A percentile compares a stretch with the other conserved stretches of the same genome.
These are phyloP conservation scores for Myopa tessellatipennis DNA, from an alignment of 2,888 invertebrate genomes.

Conservation along the genomic window DNA sequence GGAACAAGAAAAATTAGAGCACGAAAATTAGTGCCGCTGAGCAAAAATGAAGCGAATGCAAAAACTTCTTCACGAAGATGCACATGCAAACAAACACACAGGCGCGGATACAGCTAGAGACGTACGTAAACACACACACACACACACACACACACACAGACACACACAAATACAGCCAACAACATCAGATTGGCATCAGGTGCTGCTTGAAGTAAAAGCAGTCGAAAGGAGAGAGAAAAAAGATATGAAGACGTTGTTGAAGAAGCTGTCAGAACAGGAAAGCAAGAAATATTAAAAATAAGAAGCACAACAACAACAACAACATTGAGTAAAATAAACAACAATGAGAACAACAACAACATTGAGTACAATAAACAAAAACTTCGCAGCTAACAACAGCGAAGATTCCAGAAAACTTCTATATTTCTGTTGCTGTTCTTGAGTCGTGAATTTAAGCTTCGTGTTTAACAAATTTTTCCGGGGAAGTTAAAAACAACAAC, in stretches of 20 bases:
- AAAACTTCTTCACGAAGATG: not conserved
- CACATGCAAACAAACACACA: not conserved
- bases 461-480: not conserved
- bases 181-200: not conserved
- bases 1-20: not conserved
- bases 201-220: conserved; percentile 36
- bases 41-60: not conserved
- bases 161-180: not conserved
- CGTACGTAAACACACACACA: not conserved
- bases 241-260: conserved; percentile 22
- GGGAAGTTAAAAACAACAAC: not conserved
- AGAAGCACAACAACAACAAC: conserved; percentile 41
- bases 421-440: too few relatives aligned
- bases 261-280: conserved; percentile 12
- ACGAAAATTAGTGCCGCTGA: not conserved
- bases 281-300: conserved; percentile 33
- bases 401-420: not conserved
- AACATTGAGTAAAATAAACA: not conserved
- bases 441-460: not conserved
- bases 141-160: conserved; percentile 10
- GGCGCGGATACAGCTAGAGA: not conserved
- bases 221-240: conserved; percentile 23
- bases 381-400: not conserved
- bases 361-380: not conserved
- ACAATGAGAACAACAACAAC: conserved; percentile 15